These are phyloP conservation scores for Chaenodraco wilsoni DNA, from an alignment of 2,797 vertebrate genomes.

Conservation along the genomic window DNA sequence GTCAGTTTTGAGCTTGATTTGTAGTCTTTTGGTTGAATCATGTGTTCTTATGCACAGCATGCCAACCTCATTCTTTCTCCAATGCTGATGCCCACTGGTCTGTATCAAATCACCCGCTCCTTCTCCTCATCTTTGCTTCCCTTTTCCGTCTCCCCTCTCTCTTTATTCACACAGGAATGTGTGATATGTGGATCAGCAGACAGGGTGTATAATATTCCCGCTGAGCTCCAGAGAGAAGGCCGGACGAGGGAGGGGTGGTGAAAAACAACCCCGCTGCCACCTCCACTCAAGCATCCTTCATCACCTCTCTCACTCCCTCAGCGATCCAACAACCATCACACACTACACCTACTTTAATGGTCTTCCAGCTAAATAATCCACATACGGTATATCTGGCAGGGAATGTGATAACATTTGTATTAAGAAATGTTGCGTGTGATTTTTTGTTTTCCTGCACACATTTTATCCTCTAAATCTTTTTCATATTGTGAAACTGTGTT, in stretches of 20 bases:
- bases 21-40: conserved; percentile 38
- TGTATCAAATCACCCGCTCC: conserved; percentile 50
- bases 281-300: conserved; percentile 54
- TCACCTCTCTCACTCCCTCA: conserved; percentile 38
- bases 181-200: conserved; percentile 81
- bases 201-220: conserved; percentile 65
- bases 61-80: conserved; percentile 47
- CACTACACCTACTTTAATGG: conserved; percentile 34
- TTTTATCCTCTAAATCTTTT: conserved; percentile 28
- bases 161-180: conserved; percentile 78
- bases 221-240: conserved; percentile 72
- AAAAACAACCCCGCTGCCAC: conserved; percentile 69
- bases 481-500: conserved; percentile 35
- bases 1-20: conserved; percentile 53
- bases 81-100: conserved; percentile 43
- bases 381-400: neutral
- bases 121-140: conserved; percentile 45
- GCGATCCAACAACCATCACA: conserved; percentile 14
- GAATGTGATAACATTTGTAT: neutral
- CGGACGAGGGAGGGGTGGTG: conserved; percentile 52
- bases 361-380: conserved; percentile 26
- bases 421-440: conserved; percentile 9
- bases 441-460: neutral
- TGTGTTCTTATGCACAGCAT: conserved; percentile 16
- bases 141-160: conserved; percentile 34